phyloP scores from a whole-genome alignment of 1,140 invertebrate species.

The Aphelinus certus region DNA sequence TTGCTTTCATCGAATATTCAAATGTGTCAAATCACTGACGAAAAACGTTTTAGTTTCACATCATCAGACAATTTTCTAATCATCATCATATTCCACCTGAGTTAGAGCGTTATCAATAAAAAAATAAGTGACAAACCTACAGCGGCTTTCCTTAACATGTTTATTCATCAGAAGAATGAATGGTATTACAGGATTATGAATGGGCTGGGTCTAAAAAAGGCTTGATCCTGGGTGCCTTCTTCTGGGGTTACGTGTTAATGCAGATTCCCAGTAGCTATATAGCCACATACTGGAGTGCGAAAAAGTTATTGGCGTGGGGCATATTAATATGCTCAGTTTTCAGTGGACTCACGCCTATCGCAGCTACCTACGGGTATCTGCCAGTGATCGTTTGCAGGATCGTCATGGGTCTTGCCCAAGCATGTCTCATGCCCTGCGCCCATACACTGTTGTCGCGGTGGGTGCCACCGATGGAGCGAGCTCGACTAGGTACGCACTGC shows the following conservation, averaged over 20 bases:
- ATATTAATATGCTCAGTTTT: slow-evolving; percentile 62
- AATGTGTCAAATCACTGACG: no score
- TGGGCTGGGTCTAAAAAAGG: slow-evolving; percentile 66
- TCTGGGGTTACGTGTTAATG: slow-evolving; percentile 65
- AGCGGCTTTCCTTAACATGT: no score
- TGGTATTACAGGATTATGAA: slow-evolving; percentile 50
- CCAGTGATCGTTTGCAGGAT: slow-evolving; percentile 67
- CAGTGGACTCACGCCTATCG: slow-evolving; percentile 58
- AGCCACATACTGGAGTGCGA: slow-evolving; percentile 61
- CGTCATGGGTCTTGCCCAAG: slow-evolving; percentile 72
- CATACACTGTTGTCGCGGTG: slow-evolving; percentile 73
- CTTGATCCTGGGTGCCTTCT: slow-evolving; percentile 65
- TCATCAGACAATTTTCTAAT: no score
- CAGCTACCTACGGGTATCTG: slow-evolving; percentile 60
- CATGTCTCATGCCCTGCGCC: slow-evolving; percentile 72
- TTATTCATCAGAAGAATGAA: no score
- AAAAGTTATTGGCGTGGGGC: slow-evolving; percentile 61
- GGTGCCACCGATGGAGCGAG: slow-evolving; percentile 63
- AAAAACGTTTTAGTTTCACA: no score
- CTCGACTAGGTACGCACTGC: slow-evolving; percentile 53
- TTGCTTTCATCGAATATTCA: no score
- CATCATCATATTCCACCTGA: no score
- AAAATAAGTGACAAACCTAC: no score
- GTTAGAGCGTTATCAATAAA: no score
- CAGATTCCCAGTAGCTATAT: slow-evolving; percentile 69